Conservation (phyloP, 2,113 vertebrate species). For the Cottus gobio region DNA sequence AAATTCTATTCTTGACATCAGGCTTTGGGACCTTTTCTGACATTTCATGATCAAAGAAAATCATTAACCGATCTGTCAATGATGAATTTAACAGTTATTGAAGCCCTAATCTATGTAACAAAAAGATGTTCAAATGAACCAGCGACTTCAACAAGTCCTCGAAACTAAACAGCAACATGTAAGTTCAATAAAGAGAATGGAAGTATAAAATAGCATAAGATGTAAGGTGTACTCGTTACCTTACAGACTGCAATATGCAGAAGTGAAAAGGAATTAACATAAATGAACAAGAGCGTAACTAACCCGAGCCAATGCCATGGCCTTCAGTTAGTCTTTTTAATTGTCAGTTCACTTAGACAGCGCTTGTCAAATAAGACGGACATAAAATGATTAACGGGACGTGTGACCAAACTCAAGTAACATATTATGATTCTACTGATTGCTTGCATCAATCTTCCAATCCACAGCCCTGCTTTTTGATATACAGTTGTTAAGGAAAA, state of each 20-base stretch:
- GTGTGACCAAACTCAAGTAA: background rate
- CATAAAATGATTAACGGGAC: background rate
- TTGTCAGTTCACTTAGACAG: background rate
- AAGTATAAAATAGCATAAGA: background rate
- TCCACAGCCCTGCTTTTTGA: background rate
- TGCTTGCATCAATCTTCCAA: background rate
- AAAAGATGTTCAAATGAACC: background rate
- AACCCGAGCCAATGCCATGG: background rate
- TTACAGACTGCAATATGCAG: background rate
- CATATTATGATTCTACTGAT: background rate
- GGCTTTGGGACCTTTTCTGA: background rate
- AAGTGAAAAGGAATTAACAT: background rate
- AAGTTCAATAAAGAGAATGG: background rate
- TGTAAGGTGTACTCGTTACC: background rate
- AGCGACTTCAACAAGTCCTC: background rate
- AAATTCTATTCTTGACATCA: background rate
- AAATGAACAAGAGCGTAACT: background rate
- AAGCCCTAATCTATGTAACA: background rate
- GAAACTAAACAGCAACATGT: background rate
- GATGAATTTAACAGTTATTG: background rate
- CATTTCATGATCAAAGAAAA: background rate
- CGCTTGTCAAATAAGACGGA: background rate
- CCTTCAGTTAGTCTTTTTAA: background rate
- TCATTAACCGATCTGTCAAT: background rate
- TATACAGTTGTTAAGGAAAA: background rate